Base-by-base conservation (phyloP, 2,888 invertebrate genomes). In the Apantesis nais region DNA sequence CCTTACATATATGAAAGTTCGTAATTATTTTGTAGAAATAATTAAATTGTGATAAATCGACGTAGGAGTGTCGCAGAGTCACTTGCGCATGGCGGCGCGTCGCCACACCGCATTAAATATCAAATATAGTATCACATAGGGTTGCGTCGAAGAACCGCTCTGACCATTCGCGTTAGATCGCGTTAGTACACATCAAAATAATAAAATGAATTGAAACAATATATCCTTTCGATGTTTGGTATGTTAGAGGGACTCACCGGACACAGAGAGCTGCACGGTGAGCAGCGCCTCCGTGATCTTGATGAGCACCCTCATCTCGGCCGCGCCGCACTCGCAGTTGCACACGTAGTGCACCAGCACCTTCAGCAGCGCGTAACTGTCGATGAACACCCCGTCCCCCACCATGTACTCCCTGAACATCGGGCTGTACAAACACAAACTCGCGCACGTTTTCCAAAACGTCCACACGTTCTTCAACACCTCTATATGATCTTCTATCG, bases 391-490 rank as follows among this genome's bases (percentile, higher is more conserved):
- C 0, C 83, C 67, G 85, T 94, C 92, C 34, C 87, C 84, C 25
- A 90, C 91, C 69, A 96, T 85, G 82, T 92, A 89, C 78, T 86
- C 83, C 1, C 96, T 90, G 79, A 96, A 96, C 88, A 90, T 86
- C 0, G 96, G 96, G 74, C 96, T 96, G 86, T 94, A 95, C 66
- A 96, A 82, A 52, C 95, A 95, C 62, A 96, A 81, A 12, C 88
- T 89, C 8, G 95, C 95, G 79, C 95, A 95, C 2, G 92, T 93
- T 84, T 91, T 91, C 96, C 96, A 96, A 75, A 95, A 95, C 60
- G 94, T 93, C 74, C 90, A 90, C 16, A 92, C 88, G 62, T 90
- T 92, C 81, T 93, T 93, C 74, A 95, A 75, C 61, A 90, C 77
- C 44, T 93, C 93, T 4, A 92, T 75, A 67, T 90, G 85, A 58